These are phyloP conservation scores for Meleagris gallopavo DNA, from an alignment of 2,113 vertebrate species.

Conservation along the genomic window DNA sequence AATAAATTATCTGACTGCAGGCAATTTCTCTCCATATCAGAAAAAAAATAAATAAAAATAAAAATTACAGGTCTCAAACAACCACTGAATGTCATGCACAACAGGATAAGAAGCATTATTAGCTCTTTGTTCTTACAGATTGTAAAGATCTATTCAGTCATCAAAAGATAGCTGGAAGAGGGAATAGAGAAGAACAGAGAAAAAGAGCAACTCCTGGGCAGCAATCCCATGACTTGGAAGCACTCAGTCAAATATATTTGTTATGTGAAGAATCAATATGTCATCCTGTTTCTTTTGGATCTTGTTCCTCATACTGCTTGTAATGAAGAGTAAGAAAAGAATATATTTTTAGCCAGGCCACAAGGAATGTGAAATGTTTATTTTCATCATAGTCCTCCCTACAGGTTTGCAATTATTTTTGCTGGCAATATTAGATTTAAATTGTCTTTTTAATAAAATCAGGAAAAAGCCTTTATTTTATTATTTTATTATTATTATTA, in stretches of 20 bases:
- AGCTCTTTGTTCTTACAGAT: neutral
- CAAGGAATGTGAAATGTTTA: conserved; percentile 7
- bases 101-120: neutral
- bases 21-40: neutral
- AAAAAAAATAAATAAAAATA: neutral
- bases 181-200: neutral
- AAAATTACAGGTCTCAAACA: neutral
- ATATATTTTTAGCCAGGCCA: conserved; percentile 37
- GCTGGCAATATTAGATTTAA: conserved; percentile 13
- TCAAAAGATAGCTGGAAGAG: neutral
- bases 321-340: neutral
- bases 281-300: neutral
- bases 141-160: neutral
- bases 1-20: neutral
- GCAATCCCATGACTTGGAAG: neutral
- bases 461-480: neutral
- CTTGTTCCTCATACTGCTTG: neutral
- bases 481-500: neutral
- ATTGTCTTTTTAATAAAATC: conserved; percentile 9
- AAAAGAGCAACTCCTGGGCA: neutral
- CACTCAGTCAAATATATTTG: neutral
- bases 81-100: neutral
- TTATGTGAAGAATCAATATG: neutral
- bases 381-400: conserved; percentile 13
- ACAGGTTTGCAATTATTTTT: conserved; percentile 31